Evolutionary conservation across 2,797 vertebrate species (phyloP), one percentile per base, ranked within the genome.

Genomic region (Callimico goeldii): DNA sequence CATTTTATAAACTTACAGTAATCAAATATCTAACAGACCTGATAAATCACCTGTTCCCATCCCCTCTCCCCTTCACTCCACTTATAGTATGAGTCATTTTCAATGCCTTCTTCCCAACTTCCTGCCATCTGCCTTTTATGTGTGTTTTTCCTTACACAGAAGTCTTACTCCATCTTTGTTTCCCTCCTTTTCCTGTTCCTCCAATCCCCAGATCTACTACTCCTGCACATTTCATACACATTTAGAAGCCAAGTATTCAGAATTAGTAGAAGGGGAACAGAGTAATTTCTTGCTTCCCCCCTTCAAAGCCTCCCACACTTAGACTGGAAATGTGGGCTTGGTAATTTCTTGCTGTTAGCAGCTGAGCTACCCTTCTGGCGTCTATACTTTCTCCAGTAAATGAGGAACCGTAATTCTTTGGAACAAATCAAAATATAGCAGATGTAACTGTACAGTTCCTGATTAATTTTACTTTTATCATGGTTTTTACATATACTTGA

Each of bases 381-480:
- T 87, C 88, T 81, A 0, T 19, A 33, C 52, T 75, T 50, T 88
- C 79, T 90, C n/a, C 55, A 92, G 22, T 50, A 90, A 61, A 91
- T 36, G 11, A 90, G 80, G 41, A 91, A 36, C 22, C 64, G n/a
- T 41, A 58, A 92, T 28, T 90, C 91, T 87, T 48, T 46, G n/a
- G 67, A 96, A 79, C 80, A 86, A 82, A 39, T 75, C 24, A 41
- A 73, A 91, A 85, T 67, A 20, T 7, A 89, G 50, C 84, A 96
- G 33, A 77, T 61, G 48, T 50, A 61, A 76, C 67, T 64, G 30
- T 87, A n/a, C 22, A 67, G 36, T 88, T 96, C 55, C 96, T 94
- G 88, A 75, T 79, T 90, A 81, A 73, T 89, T 91, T 94, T 94
- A 36, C 50, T 90, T 95, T 91, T 92, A 73, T 88, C 79, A 24